Evolutionary conservation across 2,113 vertebrate genomes (phyloP).

Genomic region (Hypocryptadius cinnamomeus): DNA sequence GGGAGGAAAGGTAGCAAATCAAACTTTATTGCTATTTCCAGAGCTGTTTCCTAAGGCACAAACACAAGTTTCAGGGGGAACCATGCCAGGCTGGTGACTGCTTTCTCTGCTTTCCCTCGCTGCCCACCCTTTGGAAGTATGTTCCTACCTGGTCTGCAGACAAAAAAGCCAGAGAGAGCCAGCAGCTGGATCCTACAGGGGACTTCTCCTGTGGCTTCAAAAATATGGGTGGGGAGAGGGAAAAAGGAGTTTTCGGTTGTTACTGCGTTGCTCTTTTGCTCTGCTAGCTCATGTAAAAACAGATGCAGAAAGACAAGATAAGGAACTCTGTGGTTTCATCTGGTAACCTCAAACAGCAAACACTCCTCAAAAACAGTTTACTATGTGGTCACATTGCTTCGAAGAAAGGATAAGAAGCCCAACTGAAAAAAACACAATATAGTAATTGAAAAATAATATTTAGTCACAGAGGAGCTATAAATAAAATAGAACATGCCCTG

Average conservation of each 20-base stretch:
- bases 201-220: constrained; percentile 80
- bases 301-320: constrained; percentile 24
- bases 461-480: neutral
- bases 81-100: neutral
- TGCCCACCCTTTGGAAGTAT: neutral
- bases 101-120: neutral
- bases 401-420: neutral
- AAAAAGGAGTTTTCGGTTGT: neutral
- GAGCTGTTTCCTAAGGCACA: neutral
- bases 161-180: constrained; percentile 81
- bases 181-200: constrained; percentile 79
- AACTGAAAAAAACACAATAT: neutral
- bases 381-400: neutral
- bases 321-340: constrained; percentile 35
- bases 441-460: neutral
- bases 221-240: constrained; percentile 17
- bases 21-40: neutral
- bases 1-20: neutral
- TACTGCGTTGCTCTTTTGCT: neutral
- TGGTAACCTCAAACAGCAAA: constrained; percentile 49
- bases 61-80: neutral
- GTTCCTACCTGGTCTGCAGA: constrained; percentile 79
- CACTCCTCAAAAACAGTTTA: constrained; percentile 32
- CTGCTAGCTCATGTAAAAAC: neutral
- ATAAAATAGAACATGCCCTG: neutral